A percentile compares a stretch with the other conserved stretches of the same genome.
phyloP scores from a whole-genome alignment of 2,113 vertebrate species.

The Muntiacus muntjak region DNA sequence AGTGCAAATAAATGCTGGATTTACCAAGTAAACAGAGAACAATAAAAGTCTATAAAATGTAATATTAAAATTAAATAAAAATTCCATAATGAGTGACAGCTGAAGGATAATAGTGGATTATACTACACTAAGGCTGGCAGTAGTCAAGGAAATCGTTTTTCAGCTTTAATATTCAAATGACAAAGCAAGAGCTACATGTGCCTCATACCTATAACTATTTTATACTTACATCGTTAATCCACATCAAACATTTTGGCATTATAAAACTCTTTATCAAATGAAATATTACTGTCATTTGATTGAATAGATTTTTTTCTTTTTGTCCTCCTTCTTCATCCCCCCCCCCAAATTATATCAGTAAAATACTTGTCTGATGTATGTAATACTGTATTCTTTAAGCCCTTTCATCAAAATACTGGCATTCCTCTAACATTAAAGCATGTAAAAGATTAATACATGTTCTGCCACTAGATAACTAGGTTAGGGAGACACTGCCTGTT shows the following conservation, averaged over 20 bases:
- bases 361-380: background rate
- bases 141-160: conserved; percentile 65
- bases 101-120: conserved; percentile 55
- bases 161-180: conserved; percentile 70
- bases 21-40: conserved; percentile 65
- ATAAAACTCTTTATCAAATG: background rate
- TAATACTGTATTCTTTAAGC: background rate
- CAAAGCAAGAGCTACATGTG: background rate
- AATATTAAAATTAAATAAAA: conserved; percentile 77
- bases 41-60: conserved; percentile 68
- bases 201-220: conserved; percentile 28
- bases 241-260: conserved; percentile 44
- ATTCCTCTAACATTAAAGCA: background rate
- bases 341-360: background rate
- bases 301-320: conserved; percentile 48
- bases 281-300: background rate
- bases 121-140: conserved; percentile 25
- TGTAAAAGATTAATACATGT: background rate
- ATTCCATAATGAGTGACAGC: conserved; percentile 66
- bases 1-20: conserved; percentile 72
- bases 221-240: conserved; percentile 27
- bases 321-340: conserved; percentile 44
- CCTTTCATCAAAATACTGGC: background rate
- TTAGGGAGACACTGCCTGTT: background rate
- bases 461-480: background rate